Conservation (phyloP, 2,797 vertebrate genomes). For the Acanthis flammea region DNA sequence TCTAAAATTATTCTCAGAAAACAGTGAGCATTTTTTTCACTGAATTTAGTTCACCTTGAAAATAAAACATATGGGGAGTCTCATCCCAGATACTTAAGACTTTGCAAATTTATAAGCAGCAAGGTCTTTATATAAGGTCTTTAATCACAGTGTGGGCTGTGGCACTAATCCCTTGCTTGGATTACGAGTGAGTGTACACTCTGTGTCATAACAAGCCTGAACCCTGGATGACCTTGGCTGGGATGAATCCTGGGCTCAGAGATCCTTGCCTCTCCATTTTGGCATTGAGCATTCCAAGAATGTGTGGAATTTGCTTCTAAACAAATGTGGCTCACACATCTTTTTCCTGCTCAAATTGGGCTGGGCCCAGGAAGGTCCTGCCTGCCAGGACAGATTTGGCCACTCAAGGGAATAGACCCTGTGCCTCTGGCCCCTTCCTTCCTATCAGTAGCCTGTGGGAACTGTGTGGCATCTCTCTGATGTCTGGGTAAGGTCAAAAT, state of each 20-base stretch:
- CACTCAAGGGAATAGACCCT: background rate
- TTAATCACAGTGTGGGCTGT: background rate
- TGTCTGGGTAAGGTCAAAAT: background rate
- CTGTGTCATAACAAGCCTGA: background rate
- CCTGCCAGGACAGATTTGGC: fast-evolving
- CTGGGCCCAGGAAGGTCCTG: background rate
- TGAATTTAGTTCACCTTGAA: background rate
- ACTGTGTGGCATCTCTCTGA: background rate
- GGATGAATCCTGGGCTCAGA: background rate
- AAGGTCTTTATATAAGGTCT: background rate
- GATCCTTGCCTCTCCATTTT: background rate
- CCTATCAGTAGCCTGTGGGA: background rate
- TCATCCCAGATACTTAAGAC: background rate
- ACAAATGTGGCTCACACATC: background rate
- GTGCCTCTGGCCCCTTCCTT: background rate
- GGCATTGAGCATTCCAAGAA: background rate
- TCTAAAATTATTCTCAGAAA: background rate
- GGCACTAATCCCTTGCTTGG: background rate
- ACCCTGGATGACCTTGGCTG: background rate
- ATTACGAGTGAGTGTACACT: background rate
- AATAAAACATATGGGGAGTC: background rate
- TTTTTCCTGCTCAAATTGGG: background rate
- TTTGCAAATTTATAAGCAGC: background rate
- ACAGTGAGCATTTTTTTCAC: background rate
- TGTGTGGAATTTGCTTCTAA: background rate